These are phyloP conservation scores for Bombus vancouverensis DNA, from an alignment of 1,140 invertebrate species.

Conservation along the genomic window DNA sequence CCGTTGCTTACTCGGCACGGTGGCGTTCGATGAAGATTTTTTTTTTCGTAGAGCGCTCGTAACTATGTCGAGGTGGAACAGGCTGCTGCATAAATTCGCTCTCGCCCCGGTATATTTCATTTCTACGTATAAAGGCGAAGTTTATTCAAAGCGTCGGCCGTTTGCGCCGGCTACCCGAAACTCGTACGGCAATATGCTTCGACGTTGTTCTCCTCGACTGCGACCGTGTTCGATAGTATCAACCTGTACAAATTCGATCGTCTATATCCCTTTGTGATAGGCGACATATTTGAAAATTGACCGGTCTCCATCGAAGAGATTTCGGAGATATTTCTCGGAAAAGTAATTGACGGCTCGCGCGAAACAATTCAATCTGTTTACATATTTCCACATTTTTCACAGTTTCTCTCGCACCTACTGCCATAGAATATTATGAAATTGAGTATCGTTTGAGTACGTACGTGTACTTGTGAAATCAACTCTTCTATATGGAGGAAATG, in stretches of 20 bases:
- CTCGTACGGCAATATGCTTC: background rate
- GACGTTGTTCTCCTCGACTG: background rate
- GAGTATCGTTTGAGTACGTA: too few species aligned
- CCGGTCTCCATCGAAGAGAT: too few species aligned
- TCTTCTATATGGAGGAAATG: too few species aligned
- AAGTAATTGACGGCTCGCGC: too few species aligned
- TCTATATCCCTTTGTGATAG: too few species aligned
- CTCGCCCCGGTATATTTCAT: conserved; percentile 19
- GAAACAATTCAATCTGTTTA: too few species aligned
- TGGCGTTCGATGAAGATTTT: conserved; percentile 41
- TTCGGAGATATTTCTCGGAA: too few species aligned
- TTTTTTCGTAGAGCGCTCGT: background rate
- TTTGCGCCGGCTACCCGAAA: background rate
- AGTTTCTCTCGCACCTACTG: too few species aligned
- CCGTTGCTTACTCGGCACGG: background rate
- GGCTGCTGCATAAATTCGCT: conserved; percentile 33
- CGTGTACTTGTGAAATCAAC: too few species aligned
- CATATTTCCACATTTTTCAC: too few species aligned
- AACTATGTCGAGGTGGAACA: background rate
- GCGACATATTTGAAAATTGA: background rate
- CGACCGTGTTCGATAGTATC: background rate
- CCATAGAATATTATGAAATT: too few species aligned
- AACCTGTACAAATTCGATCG: background rate
- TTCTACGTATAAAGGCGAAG: conserved; percentile 4
- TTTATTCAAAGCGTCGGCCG: conserved; percentile 11